Conservation (phyloP, 2,888 invertebrate genomes). For the Pyrgus malvae region DNA sequence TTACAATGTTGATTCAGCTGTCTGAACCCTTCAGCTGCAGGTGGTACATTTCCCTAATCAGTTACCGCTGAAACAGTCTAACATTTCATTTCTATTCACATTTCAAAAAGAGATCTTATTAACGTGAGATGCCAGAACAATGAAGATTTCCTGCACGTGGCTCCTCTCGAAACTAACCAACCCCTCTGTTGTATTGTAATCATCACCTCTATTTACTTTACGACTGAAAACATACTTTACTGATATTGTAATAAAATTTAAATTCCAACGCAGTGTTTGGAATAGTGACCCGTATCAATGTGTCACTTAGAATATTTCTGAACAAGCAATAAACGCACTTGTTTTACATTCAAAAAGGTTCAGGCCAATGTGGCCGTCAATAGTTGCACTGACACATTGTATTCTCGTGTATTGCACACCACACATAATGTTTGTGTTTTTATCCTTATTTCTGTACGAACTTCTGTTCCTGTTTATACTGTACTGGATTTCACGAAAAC, state of each 20-base stretch:
- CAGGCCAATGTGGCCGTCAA: background rate
- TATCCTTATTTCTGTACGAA: slow-evolving; percentile 15
- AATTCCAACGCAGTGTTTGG: slow-evolving; percentile 3
- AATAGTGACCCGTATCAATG: slow-evolving; percentile 8
- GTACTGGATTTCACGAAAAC: slow-evolving; percentile 1
- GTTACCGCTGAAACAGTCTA: slow-evolving; percentile 3
- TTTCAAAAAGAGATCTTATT: background rate
- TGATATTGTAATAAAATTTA: background rate
- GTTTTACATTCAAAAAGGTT: background rate
- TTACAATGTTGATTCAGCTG: slow-evolving; percentile 2
- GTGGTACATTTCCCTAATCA: slow-evolving; percentile 11
- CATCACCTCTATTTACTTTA: slow-evolving; percentile 5
- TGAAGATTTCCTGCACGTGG: slow-evolving; percentile 25
- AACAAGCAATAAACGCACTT: slow-evolving; percentile 7
- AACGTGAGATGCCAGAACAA: slow-evolving; percentile 9
- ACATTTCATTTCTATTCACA: background rate
- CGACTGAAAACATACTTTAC: slow-evolving; percentile 11
- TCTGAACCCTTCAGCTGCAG: slow-evolving; percentile 9
- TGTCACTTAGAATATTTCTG: slow-evolving; percentile 11
- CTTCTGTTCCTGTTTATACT: slow-evolving; percentile 11
- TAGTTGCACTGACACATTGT: background rate
- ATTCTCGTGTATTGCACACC: background rate
- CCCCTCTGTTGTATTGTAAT: slow-evolving; percentile 24
- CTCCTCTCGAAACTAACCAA: slow-evolving; percentile 22
- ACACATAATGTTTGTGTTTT: slow-evolving; percentile 12